Evolutionary conservation across 2,113 vertebrate genomes (phyloP), one percentile per base, ranked within the genome.

Genomic region (Lophius piscatorius): DNA sequence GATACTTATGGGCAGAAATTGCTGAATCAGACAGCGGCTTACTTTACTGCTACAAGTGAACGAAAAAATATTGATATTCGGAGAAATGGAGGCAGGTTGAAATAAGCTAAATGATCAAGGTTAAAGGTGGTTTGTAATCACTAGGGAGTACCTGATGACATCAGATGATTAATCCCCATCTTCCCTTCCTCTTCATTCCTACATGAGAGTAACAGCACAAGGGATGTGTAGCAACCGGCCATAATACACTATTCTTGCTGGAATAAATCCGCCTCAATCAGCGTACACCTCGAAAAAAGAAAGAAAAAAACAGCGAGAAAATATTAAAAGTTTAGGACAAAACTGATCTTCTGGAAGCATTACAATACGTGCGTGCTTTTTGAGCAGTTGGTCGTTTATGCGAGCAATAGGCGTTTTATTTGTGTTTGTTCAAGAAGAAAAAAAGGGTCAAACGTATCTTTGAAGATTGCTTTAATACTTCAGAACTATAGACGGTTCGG

Each of bases 101-200:
- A 79, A 78, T 73, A 49, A 63, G 45, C 35, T 21, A 69, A 81
- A 79, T 72, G 68, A 78, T 74, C 70, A 70, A 62, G 64, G 64
- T 57, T 73, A 75, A 61, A 77, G 49, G 63, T 36, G 40, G 26
- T 63, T 70, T 79, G 74, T 72, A 86, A 86, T 84, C 63, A 84
- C 76, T 79, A 74, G 64, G 66, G 69, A 79, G 71, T 60, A 71
- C 63, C 56, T 77, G 82, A 78, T 80, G 81, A 76, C 75, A 70
- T 75, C 73, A 47, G 24, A 76, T 80, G 70, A 83, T 78, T 71
- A 72, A 80, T 85, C 72, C 52, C 65, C 39, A 35, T 49, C 55
- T 46, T 63, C 40, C 45, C 52, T 35, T 26, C 47, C 28, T 47
- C 35, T 63, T 29, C 70, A 60, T 61, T 77, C 71, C 39, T 42